Base-by-base conservation (phyloP, 2,888 invertebrate species). In the Watsonalla cultraria region DNA sequence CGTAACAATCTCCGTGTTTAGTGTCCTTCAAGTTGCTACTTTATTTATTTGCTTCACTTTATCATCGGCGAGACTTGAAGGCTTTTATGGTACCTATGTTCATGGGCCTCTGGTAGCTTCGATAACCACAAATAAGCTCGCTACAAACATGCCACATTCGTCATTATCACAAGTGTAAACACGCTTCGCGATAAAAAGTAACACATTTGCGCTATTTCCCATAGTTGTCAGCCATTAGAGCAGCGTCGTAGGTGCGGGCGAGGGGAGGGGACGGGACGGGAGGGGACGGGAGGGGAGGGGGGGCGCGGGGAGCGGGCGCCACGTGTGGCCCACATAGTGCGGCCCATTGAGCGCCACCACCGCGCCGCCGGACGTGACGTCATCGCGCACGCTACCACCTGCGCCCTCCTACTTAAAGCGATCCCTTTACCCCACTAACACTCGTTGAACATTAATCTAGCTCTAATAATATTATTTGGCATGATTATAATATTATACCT, bases 281-380 rank as follows among this genome's bases (percentile, higher is more conserved):
- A n/a, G n/a, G n/a, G n/a, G n/a, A n/a, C 51, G 57, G 59, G 56
- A 56, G 58, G 53, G 57, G 55, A 54, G 53, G 61, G 55, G 56
- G 55, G 57, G 60, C 55, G 69, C 63, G 70, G 67, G 72, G 62
- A 62, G 68, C 42, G 42, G 8, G 68, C 72, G 86, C 84, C 89
- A 90, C 89, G 89, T 88, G 90, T 89, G 88, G 78, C 87, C 86
- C 85, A 87, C 84, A 88, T 87, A 82, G 76, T 74, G 78, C 68
- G 76, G 77, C 76, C 80, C 86, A 85, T 85, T 82, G 82, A 85
- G 78, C 70, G 70, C 71, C 76, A 42, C 42, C 42, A 11, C 42
- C 42, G 42, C 76, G 11, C 42, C 42, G 42, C 42, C 42, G 42
- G 42, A 42, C 42, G 42, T 42, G 42, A 42, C 69, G 70, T 15